Conservation (phyloP, 1,140 invertebrate genomes). For the Lucilia sericata region DNA sequence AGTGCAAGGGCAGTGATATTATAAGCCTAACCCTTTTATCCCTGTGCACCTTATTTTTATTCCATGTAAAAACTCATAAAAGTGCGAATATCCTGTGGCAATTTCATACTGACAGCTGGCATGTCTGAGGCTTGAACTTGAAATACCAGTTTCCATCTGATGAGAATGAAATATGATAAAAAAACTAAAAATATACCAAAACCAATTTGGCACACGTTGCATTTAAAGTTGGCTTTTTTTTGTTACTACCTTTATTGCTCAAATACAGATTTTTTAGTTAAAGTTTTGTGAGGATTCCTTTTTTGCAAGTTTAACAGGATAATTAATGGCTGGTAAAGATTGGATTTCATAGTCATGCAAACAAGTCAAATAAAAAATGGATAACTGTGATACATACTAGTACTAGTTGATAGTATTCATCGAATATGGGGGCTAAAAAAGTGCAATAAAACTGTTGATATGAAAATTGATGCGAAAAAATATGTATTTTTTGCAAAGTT, state of each 20-base stretch:
- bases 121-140: slow-evolving; percentile 43
- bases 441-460: slow-evolving; percentile 42
- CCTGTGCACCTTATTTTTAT: background rate
- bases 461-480: slow-evolving; percentile 25
- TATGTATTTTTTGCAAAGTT: background rate
- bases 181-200: background rate
- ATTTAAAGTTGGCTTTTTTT: slow-evolving; percentile 20
- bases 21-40: background rate
- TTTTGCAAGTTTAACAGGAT: slow-evolving; percentile 20
- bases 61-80: background rate
- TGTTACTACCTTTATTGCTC: slow-evolving; percentile 21
- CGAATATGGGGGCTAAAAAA: background rate
- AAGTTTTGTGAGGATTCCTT: background rate
- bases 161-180: background rate
- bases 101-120: slow-evolving; percentile 46
- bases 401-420: background rate
- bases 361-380: background rate
- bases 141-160: slow-evolving; percentile 29
- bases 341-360: slow-evolving; percentile 35
- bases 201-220: slow-evolving; percentile 44
- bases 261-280: background rate
- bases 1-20: background rate
- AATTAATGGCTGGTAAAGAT: slow-evolving; percentile 39
- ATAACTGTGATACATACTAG: background rate
- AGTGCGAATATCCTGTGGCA: slow-evolving; percentile 35